Percentiles rank a stretch among this genome's conserved stretches.
phyloP scores from a whole-genome alignment of 1,140 invertebrate genomes.

The Battus philenor region DNA sequence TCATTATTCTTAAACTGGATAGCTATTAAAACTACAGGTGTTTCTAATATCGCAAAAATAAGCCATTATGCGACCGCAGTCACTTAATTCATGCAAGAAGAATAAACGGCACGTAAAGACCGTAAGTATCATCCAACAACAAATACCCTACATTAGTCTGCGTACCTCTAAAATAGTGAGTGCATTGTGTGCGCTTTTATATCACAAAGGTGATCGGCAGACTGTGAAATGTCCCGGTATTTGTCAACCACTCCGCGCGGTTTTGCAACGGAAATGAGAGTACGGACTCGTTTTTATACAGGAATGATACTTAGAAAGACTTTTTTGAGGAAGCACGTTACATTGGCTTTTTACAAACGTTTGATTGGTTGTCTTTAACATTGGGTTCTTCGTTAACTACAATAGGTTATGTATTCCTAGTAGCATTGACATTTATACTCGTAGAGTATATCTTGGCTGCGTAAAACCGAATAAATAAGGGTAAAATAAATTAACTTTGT shows the following conservation, averaged over 20 bases:
- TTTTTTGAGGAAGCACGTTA: background rate
- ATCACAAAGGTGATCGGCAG: conserved; percentile 41
- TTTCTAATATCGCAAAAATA: too few relatives aligned
- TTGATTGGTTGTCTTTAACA: too few relatives aligned
- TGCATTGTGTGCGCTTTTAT: conserved; percentile 31
- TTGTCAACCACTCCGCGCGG: conserved; percentile 37
- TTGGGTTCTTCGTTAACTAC: too few relatives aligned
- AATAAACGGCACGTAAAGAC: conserved; percentile 3
- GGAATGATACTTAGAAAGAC: conserved; percentile 11
- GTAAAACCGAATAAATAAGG: too few relatives aligned
- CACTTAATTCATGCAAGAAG: conserved; percentile 1
- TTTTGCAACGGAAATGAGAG: conserved; percentile 4
- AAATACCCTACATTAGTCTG: conserved; percentile 27
- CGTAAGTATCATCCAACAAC: conserved; percentile 18
- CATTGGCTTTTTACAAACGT: too few relatives aligned
- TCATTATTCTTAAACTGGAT: too few relatives aligned
- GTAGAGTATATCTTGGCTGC: too few relatives aligned
- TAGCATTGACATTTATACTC: too few relatives aligned
- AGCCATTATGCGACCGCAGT: too few relatives aligned
- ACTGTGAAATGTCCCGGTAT: conserved; percentile 63
- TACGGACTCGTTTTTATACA: conserved; percentile 10
- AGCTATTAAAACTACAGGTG: too few relatives aligned
- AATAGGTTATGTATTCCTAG: too few relatives aligned
- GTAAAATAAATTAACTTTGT: too few relatives aligned
- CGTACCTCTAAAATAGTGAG: conserved; percentile 21